Percentiles rank a stretch among this genome's conserved stretches.
Evolutionary conservation across 1,140 invertebrate genomes (phyloP).

Genomic region (Druon quercuslanigerum): DNA sequence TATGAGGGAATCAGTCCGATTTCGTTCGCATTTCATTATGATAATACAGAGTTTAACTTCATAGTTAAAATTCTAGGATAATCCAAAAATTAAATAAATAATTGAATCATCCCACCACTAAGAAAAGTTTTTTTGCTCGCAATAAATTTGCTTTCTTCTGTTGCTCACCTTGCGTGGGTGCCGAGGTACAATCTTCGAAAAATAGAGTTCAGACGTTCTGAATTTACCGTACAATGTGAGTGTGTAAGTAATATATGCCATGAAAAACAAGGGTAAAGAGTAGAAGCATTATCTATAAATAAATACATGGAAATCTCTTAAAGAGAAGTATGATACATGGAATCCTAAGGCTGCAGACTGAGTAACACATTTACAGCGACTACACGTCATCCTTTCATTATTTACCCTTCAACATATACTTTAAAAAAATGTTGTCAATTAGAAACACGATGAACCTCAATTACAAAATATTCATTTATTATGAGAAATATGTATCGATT

Average conservation of each 20-base stretch:
- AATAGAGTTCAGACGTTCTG: constrained; percentile 6
- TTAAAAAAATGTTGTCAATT: no score
- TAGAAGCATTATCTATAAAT: constrained; percentile 11
- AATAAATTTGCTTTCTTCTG: neutral
- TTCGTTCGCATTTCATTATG: no score
- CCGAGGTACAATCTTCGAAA: neutral
- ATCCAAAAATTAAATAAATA: no score
- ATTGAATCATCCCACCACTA: no score
- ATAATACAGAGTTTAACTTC: no score
- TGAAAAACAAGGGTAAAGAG: neutral
- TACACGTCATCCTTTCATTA: neutral
- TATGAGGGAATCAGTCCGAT: no score
- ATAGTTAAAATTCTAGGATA: no score
- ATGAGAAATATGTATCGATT: no score
- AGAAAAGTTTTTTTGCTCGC: no score
- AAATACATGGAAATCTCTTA: neutral
- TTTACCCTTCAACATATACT: no score
- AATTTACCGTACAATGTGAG: neutral
- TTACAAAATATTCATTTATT: no score
- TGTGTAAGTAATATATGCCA: neutral
- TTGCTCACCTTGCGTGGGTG: constrained; percentile 7
- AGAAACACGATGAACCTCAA: no score
- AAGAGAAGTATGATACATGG: neutral
- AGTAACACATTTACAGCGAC: neutral
- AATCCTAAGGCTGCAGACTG: neutral